Evolutionary conservation across 2,113 vertebrate species (phyloP), one percentile per base, ranked within the genome.

Genomic region (Caranx ignobilis): DNA sequence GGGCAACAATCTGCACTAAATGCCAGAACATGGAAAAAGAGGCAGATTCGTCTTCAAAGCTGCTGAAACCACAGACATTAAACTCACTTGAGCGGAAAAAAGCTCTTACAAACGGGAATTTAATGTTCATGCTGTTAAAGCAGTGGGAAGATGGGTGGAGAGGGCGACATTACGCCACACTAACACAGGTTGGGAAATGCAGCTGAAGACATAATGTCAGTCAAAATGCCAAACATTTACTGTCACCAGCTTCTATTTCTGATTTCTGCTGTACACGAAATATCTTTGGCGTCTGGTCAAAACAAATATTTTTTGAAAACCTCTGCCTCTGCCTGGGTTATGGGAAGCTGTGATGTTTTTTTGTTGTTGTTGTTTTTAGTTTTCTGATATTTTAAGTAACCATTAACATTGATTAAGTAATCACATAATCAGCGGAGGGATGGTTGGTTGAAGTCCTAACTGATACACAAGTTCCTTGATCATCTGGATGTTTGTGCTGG

Each of bases 41-140:
- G 52, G 56, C 52, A 60, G 55, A 50, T n/a, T n/a, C 16, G 66
- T 26, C 19, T 48, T 78, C 39, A 39, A 71, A 75, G 54, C 31
- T 86, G 35, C 21, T 64, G 52, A 63, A 73, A 69, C 11, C 45
- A 45, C 47, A 78, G 26, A 83, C 39, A 41, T 63, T 21, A 31
- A 70, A 48, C 55, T 70, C n/a, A 57, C 50, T 67, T 52, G 13
- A 41, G 80, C 45, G 48, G 31, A 35, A 78, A 71, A 63, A 71
- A 63, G 35, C 50, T 81, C 34, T 48, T 62, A 68, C 43, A 67
- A 70, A 61, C 2, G 41, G 21, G 10, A 69, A 82, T 70, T 77
- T 84, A 50, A 81, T 62, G 76, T 86, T 79, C 70, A 82, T 41
- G 16, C n/a, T 43, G 3, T 60, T 61, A 55, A 59, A 18, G 26